These are phyloP conservation scores for Eupithecia inturbata DNA, from an alignment of 2,888 invertebrate species.

Conservation along the genomic window DNA sequence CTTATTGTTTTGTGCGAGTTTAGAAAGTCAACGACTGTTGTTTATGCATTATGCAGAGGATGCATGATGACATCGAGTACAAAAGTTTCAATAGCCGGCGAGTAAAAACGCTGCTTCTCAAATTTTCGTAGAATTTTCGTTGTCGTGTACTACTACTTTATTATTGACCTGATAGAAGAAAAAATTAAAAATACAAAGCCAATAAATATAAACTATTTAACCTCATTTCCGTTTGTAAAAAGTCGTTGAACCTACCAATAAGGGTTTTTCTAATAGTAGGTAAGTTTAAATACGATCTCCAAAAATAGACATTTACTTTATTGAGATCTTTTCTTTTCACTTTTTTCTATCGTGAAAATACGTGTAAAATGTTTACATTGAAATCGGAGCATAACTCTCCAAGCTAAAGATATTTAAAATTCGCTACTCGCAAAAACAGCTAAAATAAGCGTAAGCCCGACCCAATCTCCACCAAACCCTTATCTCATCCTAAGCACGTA, in stretches of 20 bases:
- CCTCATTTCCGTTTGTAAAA: background rate
- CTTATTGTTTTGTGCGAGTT: background rate
- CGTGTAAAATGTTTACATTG: background rate
- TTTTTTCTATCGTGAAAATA: background rate
- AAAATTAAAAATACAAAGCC: background rate
- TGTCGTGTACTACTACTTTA: too few species aligned
- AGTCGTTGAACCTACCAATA: background rate
- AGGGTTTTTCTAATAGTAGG: background rate
- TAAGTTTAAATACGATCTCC: too few species aligned
- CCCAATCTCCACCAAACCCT: slow-evolving; percentile 12
- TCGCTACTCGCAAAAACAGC: background rate
- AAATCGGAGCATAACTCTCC: background rate
- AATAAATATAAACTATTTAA: background rate
- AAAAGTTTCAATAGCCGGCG: background rate
- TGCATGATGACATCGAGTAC: background rate
- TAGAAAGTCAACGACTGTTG: background rate
- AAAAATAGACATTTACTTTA: too few species aligned
- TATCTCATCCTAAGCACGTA: slow-evolving; percentile 15
- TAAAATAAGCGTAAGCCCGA: background rate
- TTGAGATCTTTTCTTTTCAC: too few species aligned
- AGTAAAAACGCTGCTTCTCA: background rate
- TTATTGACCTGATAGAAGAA: background rate
- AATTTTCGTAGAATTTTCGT: too few species aligned
- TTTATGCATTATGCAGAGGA: background rate
- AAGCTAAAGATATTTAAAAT: background rate